Evolutionary conservation across 2,113 vertebrate genomes (phyloP).

Genomic region (Struthidea cinerea): DNA sequence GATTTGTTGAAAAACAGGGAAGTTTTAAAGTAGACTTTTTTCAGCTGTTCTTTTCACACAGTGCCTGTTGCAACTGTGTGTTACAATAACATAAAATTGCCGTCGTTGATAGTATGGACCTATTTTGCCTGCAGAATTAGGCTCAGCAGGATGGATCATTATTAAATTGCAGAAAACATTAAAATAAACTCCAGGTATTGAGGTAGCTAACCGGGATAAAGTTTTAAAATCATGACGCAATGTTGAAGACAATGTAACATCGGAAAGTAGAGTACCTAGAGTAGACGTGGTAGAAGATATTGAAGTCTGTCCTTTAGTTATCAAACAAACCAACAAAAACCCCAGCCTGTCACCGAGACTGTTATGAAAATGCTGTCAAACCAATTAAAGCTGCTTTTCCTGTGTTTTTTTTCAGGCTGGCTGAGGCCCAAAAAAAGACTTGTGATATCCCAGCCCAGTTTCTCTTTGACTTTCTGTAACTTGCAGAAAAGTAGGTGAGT

Average conservation of each 20-base stretch:
- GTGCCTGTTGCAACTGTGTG: background rate
- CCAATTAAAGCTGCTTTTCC: background rate
- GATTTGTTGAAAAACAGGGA: background rate
- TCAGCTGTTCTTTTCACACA: background rate
- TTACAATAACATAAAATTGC: background rate
- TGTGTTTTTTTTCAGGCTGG: background rate
- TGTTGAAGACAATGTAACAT: background rate
- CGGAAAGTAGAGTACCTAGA: background rate
- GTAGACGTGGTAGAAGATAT: background rate
- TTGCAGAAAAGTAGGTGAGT: background rate
- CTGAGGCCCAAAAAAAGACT: background rate
- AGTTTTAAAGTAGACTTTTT: background rate
- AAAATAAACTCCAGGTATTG: background rate
- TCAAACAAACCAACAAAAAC: background rate
- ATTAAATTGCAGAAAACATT: background rate
- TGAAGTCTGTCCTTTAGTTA: background rate
- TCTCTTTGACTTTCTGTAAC: background rate
- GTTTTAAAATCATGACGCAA: background rate
- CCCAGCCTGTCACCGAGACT: background rate
- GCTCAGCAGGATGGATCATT: background rate
- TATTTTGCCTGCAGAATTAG: background rate
- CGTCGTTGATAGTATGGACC: background rate
- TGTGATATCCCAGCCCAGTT: background rate
- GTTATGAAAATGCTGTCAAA: background rate
- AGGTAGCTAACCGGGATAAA: background rate